Conservation (phyloP, 2,113 vertebrate species). For the Tringa solitaria region DNA sequence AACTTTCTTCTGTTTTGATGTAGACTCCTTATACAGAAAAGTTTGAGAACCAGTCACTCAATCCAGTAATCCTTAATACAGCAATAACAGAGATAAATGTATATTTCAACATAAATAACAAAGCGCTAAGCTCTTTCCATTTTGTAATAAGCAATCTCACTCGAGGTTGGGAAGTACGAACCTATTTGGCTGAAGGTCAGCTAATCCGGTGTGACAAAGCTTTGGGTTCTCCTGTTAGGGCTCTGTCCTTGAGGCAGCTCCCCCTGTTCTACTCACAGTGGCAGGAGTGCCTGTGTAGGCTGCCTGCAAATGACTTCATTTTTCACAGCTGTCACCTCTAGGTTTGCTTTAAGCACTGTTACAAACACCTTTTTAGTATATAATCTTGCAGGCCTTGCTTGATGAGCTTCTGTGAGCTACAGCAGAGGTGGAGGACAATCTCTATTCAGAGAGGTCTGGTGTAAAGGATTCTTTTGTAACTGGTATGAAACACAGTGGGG, state of each 20-base stretch:
- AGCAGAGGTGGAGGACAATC: neutral
- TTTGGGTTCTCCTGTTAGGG: neutral
- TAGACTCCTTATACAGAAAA: neutral
- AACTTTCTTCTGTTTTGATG: neutral
- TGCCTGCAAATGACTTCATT: conserved; percentile 11
- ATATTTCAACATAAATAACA: neutral
- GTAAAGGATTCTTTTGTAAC: neutral
- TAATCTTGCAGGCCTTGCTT: neutral
- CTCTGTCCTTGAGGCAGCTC: neutral
- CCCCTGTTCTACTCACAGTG: neutral
- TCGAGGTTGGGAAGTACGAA: neutral
- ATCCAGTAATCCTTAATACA: neutral
- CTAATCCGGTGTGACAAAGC: neutral
- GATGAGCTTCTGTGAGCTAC: neutral
- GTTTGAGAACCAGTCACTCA: neutral
- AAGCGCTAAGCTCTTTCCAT: neutral
- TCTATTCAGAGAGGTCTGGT: neutral
- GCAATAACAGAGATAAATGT: neutral
- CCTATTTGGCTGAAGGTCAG: neutral
- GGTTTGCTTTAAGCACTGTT: neutral
- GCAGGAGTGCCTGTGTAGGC: neutral
- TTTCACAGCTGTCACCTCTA: conserved; percentile 16
- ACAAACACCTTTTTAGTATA: neutral
- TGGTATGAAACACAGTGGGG: neutral
- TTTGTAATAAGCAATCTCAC: neutral